Evolutionary conservation across 2,888 invertebrate species (phyloP), one percentile per base, ranked within the genome.

Genomic region (Tinea semifulvella): DNA sequence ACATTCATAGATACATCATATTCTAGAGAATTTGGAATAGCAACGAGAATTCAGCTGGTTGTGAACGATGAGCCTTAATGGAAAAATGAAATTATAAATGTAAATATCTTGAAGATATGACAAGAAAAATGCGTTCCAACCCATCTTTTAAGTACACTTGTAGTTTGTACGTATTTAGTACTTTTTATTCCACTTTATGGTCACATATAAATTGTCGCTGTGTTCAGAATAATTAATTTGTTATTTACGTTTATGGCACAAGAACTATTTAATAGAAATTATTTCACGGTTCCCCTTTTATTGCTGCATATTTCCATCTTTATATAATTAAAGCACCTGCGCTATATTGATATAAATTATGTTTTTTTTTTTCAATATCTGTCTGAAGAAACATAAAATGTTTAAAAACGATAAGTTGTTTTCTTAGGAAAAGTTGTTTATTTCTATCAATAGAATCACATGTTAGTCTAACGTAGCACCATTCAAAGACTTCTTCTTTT

Each of bases 241-340:
- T 31, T 31, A 31, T 31, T 31, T 31, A 31, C 11, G 31, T 31
- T 14, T 14, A 31, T 13, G 14, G n/a, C n/a, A n/a, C n/a, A n/a
- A n/a, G n/a, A n/a, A n/a, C n/a, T n/a, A n/a, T n/a, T 31, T 31
- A 31, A 14, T 31, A 31, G 31, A 31, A 31, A 31, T 31, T 31
- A n/a, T 31, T 14, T 2, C 14, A n/a, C 7, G 6, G 31, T 2
- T 31, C 13, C 31, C 2, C 14, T 31, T 31, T 31, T 31, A 31
- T 31, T 31, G n/a, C n/a, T n/a, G 13, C 13, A 31, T 13, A 31
- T 3, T 31, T 31, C 14, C 2, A 10, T n/a, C 3, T 4, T 27
- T 27, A 27, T 27, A n/a, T 27, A 27, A n/a, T n/a, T n/a, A n/a
- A n/a, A n/a, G n/a, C n/a, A n/a, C n/a, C n/a, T n/a, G n/a, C n/a